Evolutionary conservation across 2,113 vertebrate genomes (phyloP).

Genomic region (Panthera tigris): DNA sequence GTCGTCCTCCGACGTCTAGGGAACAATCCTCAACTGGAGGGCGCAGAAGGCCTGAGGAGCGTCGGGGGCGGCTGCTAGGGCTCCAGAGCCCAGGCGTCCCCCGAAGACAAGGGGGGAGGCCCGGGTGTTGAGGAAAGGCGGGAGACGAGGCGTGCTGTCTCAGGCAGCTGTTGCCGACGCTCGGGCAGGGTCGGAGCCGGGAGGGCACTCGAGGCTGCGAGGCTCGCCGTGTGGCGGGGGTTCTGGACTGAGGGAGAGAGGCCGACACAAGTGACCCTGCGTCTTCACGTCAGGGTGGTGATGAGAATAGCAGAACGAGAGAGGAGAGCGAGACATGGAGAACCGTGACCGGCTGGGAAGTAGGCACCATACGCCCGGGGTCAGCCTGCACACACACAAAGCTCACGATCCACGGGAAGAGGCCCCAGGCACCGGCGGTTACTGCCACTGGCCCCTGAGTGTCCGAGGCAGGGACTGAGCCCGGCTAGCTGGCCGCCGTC

Average conservation of each 20-base stretch:
- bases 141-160: neutral
- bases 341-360: neutral
- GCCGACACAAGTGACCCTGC: neutral
- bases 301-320: neutral
- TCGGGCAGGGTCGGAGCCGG: neutral
- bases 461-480: neutral
- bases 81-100: neutral
- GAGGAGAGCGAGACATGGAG: neutral
- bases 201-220: neutral
- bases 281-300: neutral
- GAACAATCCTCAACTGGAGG: neutral
- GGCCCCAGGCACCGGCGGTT: fast-evolving
- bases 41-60: fast-evolving
- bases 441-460: fast-evolving
- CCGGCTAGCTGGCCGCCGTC: fast-evolving
- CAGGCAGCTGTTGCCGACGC: neutral
- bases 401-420: neutral
- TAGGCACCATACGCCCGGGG: neutral
- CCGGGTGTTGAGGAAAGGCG: neutral
- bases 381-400: neutral
- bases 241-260: fast-evolving
- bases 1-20: neutral
- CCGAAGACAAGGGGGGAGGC: neutral
- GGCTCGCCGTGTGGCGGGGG: neutral
- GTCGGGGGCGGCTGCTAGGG: too few relatives aligned